These are phyloP conservation scores for Globia sparganii DNA, from an alignment of 2,888 invertebrate genomes.

Conservation along the genomic window DNA sequence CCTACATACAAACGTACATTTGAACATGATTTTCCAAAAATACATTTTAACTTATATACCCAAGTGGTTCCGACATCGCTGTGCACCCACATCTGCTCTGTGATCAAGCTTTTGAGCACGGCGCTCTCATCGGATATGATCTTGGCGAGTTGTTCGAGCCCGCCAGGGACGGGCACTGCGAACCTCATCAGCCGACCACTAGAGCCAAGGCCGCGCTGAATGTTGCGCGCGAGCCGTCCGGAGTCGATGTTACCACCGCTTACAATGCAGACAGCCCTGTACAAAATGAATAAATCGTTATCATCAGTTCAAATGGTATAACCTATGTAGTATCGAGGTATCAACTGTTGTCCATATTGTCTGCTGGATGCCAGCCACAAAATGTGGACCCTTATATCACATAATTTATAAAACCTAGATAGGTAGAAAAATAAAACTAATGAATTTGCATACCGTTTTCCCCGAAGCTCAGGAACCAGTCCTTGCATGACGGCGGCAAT, in stretches of 20 bases:
- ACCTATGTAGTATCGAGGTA: neutral
- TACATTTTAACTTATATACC: conserved; percentile 72
- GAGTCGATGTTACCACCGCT: conserved; percentile 96
- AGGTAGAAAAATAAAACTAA: neutral
- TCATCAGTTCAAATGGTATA: neutral
- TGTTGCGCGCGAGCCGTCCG: conserved; percentile 93
- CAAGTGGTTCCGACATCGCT: conserved; percentile 84
- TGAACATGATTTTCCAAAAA: conserved; percentile 30
- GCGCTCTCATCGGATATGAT: conserved; percentile 81
- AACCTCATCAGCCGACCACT: conserved; percentile 93
- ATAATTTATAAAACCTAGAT: neutral
- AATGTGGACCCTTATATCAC: neutral
- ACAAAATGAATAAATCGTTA: conserved; percentile 52
- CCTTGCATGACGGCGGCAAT: conserved; percentile 94
- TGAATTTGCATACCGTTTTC: conserved; percentile 91
- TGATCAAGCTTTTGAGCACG: conserved; percentile 83
- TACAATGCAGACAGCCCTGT: conserved; percentile 93
- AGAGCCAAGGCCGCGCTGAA: conserved; percentile 94
- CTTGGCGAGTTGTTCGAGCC: conserved; percentile 92
- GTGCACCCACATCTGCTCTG: conserved; percentile 87
- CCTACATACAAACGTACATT: conserved; percentile 14
- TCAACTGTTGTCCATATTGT: neutral
- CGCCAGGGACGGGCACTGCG: conserved; percentile 92
- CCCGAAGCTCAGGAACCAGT: conserved; percentile 93
- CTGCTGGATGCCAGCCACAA: neutral